phyloP scores from a whole-genome alignment of 2,113 vertebrate species.

The Chlamydotis undulata region DNA sequence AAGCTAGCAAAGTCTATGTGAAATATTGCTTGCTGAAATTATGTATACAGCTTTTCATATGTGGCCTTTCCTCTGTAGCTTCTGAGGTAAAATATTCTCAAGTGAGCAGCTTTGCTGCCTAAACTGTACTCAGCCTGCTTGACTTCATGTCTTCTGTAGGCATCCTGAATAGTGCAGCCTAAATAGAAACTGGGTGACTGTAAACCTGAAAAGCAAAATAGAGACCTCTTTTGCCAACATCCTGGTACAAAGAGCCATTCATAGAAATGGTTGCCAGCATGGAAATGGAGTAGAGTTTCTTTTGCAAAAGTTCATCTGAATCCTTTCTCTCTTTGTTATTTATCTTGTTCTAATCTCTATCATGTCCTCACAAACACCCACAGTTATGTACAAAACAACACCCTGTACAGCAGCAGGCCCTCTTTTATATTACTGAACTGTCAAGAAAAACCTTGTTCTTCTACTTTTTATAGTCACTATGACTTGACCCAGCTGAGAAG shows the following conservation, averaged over 20 bases:
- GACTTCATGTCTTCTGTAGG: neutral
- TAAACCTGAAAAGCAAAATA: neutral
- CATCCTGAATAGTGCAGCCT: neutral
- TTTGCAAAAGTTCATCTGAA: neutral
- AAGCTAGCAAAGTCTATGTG: neutral
- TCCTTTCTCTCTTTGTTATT: neutral
- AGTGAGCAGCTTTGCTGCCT: neutral
- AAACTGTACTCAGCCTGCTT: neutral
- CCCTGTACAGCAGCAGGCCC: slow-evolving; percentile 56
- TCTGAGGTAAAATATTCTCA: neutral
- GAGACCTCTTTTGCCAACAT: neutral
- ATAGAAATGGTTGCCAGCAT: neutral
- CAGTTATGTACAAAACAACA: slow-evolving; percentile 38
- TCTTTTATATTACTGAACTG: slow-evolving; percentile 47
- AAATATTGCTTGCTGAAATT: neutral
- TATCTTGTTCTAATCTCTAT: slow-evolving; percentile 28
- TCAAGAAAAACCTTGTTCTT: slow-evolving; percentile 57
- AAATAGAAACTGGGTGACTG: neutral
- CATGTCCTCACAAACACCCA: slow-evolving; percentile 35
- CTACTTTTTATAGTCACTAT: slow-evolving; percentile 46
- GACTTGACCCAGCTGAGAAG: slow-evolving; percentile 68
- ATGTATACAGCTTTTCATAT: neutral
- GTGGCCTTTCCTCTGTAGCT: neutral
- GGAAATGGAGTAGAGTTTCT: neutral
- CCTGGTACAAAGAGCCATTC: neutral